These are phyloP conservation scores for Atlantisia rogersi DNA, from an alignment of 2,113 vertebrate species.

Conservation along the genomic window DNA sequence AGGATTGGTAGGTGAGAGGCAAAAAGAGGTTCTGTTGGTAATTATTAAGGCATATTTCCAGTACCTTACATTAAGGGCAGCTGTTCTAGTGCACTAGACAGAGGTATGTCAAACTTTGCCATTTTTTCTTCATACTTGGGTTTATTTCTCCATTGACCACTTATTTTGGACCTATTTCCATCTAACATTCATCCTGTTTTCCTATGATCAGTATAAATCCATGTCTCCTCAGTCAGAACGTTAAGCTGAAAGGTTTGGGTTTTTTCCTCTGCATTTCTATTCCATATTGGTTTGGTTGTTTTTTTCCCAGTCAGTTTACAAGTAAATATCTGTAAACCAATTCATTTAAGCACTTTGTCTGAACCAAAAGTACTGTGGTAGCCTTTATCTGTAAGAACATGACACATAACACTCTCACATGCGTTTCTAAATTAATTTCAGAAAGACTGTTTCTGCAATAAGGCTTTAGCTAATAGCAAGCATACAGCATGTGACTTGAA, in stretches of 20 bases:
- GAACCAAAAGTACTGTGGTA: background rate
- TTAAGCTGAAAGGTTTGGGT: accelerated
- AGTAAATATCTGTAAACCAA: background rate
- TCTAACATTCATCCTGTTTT: background rate
- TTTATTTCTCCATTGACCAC: background rate
- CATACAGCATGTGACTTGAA: background rate
- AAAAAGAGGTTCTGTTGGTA: too few relatives aligned
- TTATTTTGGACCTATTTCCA: background rate
- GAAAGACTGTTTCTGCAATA: background rate
- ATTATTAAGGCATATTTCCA: too few relatives aligned
- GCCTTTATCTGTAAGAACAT: background rate
- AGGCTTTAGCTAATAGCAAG: background rate
- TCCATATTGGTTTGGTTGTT: background rate
- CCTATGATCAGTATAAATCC: background rate
- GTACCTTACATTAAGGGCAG: background rate
- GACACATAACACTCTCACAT: background rate
- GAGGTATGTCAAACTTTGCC: background rate
- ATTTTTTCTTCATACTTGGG: background rate
- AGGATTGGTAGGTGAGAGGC: too few relatives aligned
- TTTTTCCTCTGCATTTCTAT: background rate
- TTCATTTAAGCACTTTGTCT: background rate
- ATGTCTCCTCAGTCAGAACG: background rate
- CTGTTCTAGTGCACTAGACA: background rate
- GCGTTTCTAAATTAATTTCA: background rate
- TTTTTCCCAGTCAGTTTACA: background rate